phyloP scores from a whole-genome alignment of 2,113 vertebrate species.

The Oreochromis spilurus region DNA sequence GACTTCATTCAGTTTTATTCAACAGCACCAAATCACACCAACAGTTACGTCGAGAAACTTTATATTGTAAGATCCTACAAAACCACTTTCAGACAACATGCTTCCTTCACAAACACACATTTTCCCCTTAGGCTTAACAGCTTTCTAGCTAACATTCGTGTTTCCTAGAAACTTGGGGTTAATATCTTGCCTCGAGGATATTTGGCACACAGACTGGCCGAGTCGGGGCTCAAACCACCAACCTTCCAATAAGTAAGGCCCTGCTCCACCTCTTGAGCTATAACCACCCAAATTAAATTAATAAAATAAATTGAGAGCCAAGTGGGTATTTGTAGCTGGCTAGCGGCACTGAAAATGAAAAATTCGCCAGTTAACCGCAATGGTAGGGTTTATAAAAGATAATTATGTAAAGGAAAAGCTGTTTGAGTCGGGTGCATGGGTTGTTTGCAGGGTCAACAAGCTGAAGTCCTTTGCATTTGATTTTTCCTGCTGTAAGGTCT shows the following conservation, averaged over 20 bases:
- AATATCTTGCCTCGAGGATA: neutral
- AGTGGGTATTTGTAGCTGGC: neutral
- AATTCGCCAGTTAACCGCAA: neutral
- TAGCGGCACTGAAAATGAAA: neutral
- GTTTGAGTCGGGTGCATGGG: neutral
- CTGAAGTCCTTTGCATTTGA: neutral
- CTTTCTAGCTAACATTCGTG: neutral
- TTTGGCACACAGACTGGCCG: neutral
- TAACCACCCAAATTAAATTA: neutral
- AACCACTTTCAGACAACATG: neutral
- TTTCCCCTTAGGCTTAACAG: neutral
- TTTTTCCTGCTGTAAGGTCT: neutral
- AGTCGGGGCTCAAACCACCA: neutral
- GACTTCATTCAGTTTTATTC: neutral
- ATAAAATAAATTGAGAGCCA: neutral
- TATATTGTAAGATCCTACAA: neutral
- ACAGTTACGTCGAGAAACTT: neutral
- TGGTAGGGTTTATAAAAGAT: neutral
- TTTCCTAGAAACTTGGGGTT: neutral
- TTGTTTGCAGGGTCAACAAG: neutral
- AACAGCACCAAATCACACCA: neutral
- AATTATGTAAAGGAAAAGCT: neutral
- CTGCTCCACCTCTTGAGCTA: neutral
- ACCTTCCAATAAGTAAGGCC: neutral
- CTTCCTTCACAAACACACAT: neutral